Evolutionary conservation across 1,140 invertebrate species (phyloP), one percentile per base, ranked within the genome.

Genomic region (Heliconius hewitsoni): DNA sequence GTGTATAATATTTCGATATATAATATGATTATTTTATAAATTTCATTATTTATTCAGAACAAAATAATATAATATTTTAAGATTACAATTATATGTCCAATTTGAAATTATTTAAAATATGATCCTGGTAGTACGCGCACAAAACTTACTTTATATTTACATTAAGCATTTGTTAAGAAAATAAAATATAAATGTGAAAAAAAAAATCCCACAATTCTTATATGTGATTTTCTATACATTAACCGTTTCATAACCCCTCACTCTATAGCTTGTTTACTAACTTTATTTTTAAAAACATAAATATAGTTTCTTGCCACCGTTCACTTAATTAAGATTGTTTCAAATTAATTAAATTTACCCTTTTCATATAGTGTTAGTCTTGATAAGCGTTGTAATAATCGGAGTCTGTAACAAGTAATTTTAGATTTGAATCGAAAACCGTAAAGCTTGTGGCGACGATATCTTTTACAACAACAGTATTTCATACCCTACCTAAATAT

Each of bases 361-460:
- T 30, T 76, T 42, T 34, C 74, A 70, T 72, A 71, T 72, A 71
- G 42, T 50, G 37, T 30, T 66, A 66, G 60, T 16, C 71, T 79
- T 76, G 73, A 79, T 79, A 82, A 81, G 73, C 81, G 66, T 30
- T 13, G 66, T 74, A 81, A 86, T 84, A 81, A 79, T 74, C 75
- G 75, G 42, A 77, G 78, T 73, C 76, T 80, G 85, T 87, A 84
- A 88, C 85, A 91, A 83, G 85, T 86, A 93, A 93, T 93, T 93
- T 91, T 86, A 93, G 91, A 93, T 93, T 91, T 82, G 84, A 85
- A 91, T 91, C 89, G 80, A 86, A 91, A 86, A 85, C 85, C 86
- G 89, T 91, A 90, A 91, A 91, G 84, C 85, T 74, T 81, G 80
- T 66, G 82, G 76, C 72, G 79, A 83, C 78, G 76, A 30, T 72